These are phyloP conservation scores for Nannoperca obscura DNA, from an alignment of 2,797 vertebrate genomes.

Conservation along the genomic window DNA sequence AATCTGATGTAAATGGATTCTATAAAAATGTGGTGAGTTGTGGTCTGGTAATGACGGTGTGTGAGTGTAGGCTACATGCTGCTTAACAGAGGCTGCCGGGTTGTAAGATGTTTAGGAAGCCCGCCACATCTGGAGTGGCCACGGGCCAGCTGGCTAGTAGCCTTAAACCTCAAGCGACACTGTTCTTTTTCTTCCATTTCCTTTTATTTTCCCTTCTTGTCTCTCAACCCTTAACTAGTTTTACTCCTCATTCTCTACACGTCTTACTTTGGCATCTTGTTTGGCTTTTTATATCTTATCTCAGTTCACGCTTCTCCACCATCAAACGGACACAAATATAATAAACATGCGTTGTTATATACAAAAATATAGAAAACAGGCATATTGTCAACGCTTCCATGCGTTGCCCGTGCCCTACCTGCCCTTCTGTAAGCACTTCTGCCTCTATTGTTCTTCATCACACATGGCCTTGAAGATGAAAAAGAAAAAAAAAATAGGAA, in stretches of 20 bases:
- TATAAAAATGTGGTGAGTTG: slow-evolving; percentile 56
- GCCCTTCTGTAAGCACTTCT: slow-evolving; percentile 43
- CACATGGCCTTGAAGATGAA: slow-evolving; percentile 47
- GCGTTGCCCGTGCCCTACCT: slow-evolving; percentile 30
- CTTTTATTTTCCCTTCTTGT: background rate
- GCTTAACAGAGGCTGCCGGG: slow-evolving; percentile 48
- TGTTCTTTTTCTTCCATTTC: slow-evolving; percentile 11
- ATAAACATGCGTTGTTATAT: background rate
- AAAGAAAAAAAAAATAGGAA: slow-evolving; percentile 25
- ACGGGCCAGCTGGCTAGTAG: slow-evolving; percentile 56
- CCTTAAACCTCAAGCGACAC: slow-evolving; percentile 48
- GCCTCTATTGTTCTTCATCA: slow-evolving; percentile 50
- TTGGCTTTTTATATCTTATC: slow-evolving; percentile 13
- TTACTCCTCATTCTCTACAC: background rate
- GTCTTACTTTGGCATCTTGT: slow-evolving; percentile 30
- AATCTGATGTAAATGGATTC: slow-evolving; percentile 51
- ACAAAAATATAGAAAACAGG: slow-evolving; percentile 15
- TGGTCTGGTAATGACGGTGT: slow-evolving; percentile 60
- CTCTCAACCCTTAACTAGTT: slow-evolving; percentile 16
- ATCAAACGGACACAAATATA: slow-evolving; percentile 11
- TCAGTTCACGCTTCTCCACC: slow-evolving; percentile 21
- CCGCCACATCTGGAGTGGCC: slow-evolving; percentile 66
- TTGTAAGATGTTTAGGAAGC: slow-evolving; percentile 64
- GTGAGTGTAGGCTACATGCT: slow-evolving; percentile 53
- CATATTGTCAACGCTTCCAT: slow-evolving; percentile 17